Percentiles rank a stretch among this genome's conserved stretches.
Evolutionary conservation across 2,888 invertebrate genomes (phyloP).

Genomic region (Apodemia mormo): DNA sequence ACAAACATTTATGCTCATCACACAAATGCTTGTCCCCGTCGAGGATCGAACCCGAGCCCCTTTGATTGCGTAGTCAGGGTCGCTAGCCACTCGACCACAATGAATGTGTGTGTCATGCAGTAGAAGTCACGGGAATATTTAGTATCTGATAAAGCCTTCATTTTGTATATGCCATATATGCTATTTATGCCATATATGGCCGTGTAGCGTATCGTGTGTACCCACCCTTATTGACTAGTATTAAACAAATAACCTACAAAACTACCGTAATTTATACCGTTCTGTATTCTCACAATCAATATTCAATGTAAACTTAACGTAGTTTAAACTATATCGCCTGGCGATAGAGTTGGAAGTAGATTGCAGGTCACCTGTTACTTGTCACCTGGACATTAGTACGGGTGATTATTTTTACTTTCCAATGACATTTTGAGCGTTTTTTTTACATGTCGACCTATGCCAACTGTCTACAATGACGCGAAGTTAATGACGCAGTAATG

Average conservation of each 20-base stretch:
- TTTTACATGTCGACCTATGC: not conserved
- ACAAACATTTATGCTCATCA: too few species aligned
- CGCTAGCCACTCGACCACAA: too few species aligned
- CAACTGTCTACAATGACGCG: not conserved
- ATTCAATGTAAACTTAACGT: not conserved
- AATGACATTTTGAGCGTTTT: not conserved
- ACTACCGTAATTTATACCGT: constrained; percentile 9
- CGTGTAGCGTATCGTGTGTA: not conserved
- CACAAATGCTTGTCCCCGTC: too few species aligned
- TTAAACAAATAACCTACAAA: constrained; percentile 17
- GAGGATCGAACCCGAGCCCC: too few species aligned
- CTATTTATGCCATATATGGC: not conserved
- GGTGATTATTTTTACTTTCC: constrained; percentile 7
- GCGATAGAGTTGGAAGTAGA: not conserved
- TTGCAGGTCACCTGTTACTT: not conserved
- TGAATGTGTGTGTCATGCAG: too few species aligned
- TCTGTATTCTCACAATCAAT: constrained; percentile 1
- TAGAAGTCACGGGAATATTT: too few species aligned
- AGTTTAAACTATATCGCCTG: not conserved
- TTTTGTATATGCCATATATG: too few species aligned
- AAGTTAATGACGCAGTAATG: too few species aligned
- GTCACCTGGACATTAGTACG: not conserved
- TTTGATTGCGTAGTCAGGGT: too few species aligned
- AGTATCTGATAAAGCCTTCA: too few species aligned
- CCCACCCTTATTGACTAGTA: not conserved